These are phyloP conservation scores for Prionailurus bengalensis DNA, from an alignment of 2,113 vertebrate genomes.

Conservation along the genomic window DNA sequence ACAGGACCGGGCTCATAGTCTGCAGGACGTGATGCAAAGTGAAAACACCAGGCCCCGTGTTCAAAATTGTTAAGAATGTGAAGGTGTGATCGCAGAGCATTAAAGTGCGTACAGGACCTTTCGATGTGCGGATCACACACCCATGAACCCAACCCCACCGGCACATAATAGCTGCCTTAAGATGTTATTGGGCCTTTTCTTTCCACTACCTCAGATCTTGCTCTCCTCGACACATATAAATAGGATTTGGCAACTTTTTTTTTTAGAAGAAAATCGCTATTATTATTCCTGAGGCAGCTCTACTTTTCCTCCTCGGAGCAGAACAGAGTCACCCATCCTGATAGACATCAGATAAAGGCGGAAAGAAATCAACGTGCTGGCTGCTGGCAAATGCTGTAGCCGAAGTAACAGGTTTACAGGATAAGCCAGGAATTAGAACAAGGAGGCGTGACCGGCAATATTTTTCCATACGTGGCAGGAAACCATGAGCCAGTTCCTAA, in stretches of 20 bases:
- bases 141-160: background rate
- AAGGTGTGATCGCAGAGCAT: background rate
- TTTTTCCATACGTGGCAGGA: background rate
- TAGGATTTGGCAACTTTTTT: background rate
- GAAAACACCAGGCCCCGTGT: background rate
- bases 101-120: no score
- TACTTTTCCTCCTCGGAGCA: conserved; percentile 53
- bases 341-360: conserved; percentile 66
- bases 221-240: conserved; percentile 1
- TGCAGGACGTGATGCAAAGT: background rate
- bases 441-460: background rate
- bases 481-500: background rate
- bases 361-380: conserved; percentile 68
- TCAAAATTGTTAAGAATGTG: background rate
- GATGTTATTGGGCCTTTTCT: background rate
- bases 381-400: background rate
- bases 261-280: conserved; percentile 14
- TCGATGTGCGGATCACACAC: background rate
- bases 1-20: background rate
- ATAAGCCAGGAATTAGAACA: conserved; percentile 47
- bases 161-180: background rate
- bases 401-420: background rate
- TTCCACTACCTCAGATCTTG: background rate
- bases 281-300: conserved; percentile 70
- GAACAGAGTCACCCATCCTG: conserved; percentile 37